Evolutionary conservation across 2,113 vertebrate species (phyloP).

Genomic region (Microcebus jonahi): DNA sequence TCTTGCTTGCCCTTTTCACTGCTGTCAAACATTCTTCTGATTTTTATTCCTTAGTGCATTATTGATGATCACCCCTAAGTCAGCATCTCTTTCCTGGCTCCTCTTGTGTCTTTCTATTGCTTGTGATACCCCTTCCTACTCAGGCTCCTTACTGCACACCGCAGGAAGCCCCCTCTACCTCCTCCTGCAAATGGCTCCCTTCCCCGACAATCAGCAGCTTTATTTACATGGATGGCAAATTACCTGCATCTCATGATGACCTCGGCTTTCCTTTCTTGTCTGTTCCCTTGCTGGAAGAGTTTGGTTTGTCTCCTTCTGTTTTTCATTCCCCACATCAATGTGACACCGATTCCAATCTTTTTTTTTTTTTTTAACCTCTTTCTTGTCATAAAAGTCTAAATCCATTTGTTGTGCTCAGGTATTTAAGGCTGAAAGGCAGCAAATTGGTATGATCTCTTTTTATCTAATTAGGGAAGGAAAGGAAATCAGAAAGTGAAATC

Average conservation of each 20-base stretch:
- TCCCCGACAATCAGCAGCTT: neutral
- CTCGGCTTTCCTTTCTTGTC: neutral
- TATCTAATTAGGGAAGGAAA: slow-evolving; percentile 25
- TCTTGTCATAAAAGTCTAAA: slow-evolving; percentile 23
- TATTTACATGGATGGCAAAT: neutral
- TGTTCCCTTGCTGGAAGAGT: neutral
- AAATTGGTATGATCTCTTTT: neutral
- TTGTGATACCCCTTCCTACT: neutral
- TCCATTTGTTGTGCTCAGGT: neutral
- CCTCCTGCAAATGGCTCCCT: neutral
- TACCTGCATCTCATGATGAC: neutral
- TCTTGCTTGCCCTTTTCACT: slow-evolving; percentile 54
- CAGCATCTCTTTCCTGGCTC: slow-evolving; percentile 11
- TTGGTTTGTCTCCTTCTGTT: slow-evolving; percentile 36
- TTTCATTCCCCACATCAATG: neutral
- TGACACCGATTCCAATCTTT: neutral
- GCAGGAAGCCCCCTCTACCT: neutral
- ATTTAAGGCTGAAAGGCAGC: slow-evolving; percentile 47
- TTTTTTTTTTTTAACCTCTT: slow-evolving; percentile 47
- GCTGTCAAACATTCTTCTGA: slow-evolving; percentile 52
- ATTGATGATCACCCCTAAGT: slow-evolving; percentile 57
- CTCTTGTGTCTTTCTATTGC: slow-evolving; percentile 20
- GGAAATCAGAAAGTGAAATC: slow-evolving; percentile 53
- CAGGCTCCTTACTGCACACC: neutral
- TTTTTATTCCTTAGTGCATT: slow-evolving; percentile 58